Evolutionary conservation across 2,113 vertebrate genomes (phyloP), one percentile per base, ranked within the genome.

Genomic region (Eurystomus gularis): DNA sequence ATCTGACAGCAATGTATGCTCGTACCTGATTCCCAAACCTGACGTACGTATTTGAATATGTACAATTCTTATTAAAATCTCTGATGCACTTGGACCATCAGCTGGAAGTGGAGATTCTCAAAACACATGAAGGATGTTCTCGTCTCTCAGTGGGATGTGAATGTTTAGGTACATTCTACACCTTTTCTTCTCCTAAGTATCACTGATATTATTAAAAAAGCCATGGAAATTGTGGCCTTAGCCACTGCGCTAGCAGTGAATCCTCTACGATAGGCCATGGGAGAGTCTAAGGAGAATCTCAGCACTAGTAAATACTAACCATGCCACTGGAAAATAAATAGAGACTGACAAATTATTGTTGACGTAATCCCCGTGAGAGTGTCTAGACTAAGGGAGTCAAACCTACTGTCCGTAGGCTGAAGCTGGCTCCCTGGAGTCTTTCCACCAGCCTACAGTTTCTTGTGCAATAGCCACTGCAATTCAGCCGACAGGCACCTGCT

Each of bases 341-440:
- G 92, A 92, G 94, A 91, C 94, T 95, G 95, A 96, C 94, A 96
- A 94, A 93, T 94, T 55, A 91, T 96, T 96, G 90, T 72, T 97
- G 96, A 96, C 0, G 65, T 97, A 96, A 96, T 89, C 83, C 88
- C 88, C 80, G 78, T 44, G 92, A 91, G 92, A 92, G 77, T 70
- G 95, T 96, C 95, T 96, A 96, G 96, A 97, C 96, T 68, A 92
- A 95, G 86, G 90, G 94, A 94, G 95, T 92, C 92, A 92, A 96
- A 93, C 57, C 93, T 95, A 40, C 90, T 90, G 95, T 92, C 96
- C 51, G 80, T 96, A 93, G 96, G 96, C 96, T 90, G 96, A 68
- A 78, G 92, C 37, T 93, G 94, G 61, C 92, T 96, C 92, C 94
- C 95, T 91, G 96, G 86, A 95, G 92, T 85, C 91, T 94, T 89